Evolutionary conservation across 2,797 vertebrate species (phyloP).

Genomic region (Syngnathus rostellatus): DNA sequence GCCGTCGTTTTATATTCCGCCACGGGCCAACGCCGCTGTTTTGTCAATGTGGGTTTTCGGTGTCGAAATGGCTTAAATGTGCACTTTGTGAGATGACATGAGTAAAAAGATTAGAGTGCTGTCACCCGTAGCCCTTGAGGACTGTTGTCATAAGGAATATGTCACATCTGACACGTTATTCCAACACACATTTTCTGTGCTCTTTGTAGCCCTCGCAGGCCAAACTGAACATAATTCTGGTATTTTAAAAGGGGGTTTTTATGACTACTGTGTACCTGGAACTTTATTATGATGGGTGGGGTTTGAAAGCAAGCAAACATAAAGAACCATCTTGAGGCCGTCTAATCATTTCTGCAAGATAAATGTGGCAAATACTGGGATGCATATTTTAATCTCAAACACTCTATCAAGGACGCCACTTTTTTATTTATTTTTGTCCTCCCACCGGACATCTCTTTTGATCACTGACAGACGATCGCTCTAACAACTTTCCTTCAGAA

Average conservation of each 20-base stretch:
- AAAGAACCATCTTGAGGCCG: neutral
- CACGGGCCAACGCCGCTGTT: neutral
- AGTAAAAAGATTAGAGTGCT: neutral
- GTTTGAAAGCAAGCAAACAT: neutral
- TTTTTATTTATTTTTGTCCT: neutral
- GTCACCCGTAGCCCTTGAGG: neutral
- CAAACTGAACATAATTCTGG: neutral
- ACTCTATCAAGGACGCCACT: neutral
- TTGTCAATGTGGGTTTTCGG: neutral
- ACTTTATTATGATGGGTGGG: neutral
- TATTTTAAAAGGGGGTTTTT: neutral
- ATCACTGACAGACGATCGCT: neutral
- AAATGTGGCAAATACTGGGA: neutral
- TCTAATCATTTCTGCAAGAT: neutral
- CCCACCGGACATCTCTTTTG: slow-evolving; percentile 1
- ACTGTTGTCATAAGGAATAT: slow-evolving; percentile 9
- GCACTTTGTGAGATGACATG: slow-evolving; percentile 1
- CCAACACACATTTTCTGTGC: neutral
- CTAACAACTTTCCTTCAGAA: neutral
- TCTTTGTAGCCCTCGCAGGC: neutral
- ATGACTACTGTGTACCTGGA: neutral
- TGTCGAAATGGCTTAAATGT: slow-evolving; percentile 7
- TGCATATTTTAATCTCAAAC: slow-evolving; percentile 4
- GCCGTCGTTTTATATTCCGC: neutral
- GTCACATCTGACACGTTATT: slow-evolving; percentile 1